Base-by-base conservation (phyloP, 2,113 vertebrate species). In the Paracanthobrama guichenoti region DNA sequence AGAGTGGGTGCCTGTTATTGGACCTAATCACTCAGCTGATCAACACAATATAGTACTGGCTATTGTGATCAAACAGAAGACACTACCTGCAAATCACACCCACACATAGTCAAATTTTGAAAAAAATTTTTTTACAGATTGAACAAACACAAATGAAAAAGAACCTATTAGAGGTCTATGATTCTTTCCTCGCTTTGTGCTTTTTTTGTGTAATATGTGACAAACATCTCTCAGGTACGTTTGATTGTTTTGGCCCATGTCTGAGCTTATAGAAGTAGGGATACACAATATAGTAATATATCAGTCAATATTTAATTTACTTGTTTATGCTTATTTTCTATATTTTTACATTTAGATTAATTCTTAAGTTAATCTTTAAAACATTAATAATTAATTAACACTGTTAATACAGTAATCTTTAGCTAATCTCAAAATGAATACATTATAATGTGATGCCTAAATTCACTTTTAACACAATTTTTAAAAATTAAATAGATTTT, bases 51-150 rank as follows among this genome's bases (percentile, higher is more conserved):
- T 50, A 42, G 66, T 22, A 62, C n/a, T 57, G 60, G 60, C 31
- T 89, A 64, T 46, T 18, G 26, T 88, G 90, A 92, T 93, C 92
- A 90, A 92, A 93, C 90, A 86, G 80, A 91, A 35, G 57, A 85
- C 88, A 67, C 82, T 84, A 87, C n/a, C 85, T 10, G 2, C 39
- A 46, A 31, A 31, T 46, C n/a, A 79, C 20, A 46, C 39, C 57
- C 57, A 46, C 39, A 26, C 39, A 79, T 12, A 26, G 74, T 13
- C 57, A 77, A 48, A 42, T 8, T 44, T 72, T n/a, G 20, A 86
- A 91, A 48, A 83, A 84, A 88, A n/a, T 53, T 7, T 55, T 55
- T 55, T 53, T 16, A 6, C 46, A 13, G 46, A 13, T 48, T 48
- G 35, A 20, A 44, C 39, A 72, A 46, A 72, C 39, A 12, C n/a